phyloP scores from a whole-genome alignment of 2,797 vertebrate genomes.

The Dromococcyx pavoninus region DNA sequence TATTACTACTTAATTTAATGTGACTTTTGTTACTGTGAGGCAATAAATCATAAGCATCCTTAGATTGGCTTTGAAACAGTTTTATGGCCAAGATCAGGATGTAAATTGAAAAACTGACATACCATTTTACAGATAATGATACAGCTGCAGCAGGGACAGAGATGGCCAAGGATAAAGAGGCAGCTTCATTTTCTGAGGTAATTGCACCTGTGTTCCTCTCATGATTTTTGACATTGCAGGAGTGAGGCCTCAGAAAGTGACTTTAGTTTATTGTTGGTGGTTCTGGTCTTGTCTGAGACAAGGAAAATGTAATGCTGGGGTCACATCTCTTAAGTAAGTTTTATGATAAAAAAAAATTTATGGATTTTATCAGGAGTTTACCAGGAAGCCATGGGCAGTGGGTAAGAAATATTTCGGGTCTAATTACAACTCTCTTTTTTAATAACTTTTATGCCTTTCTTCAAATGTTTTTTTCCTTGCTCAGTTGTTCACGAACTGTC shows the following conservation, averaged over 20 bases:
- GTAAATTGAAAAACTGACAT: constrained; percentile 60
- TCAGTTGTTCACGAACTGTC: neutral
- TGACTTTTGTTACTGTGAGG: constrained; percentile 1
- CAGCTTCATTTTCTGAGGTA: constrained; percentile 5
- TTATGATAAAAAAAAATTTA: neutral
- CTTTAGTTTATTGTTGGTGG: neutral
- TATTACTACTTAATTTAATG: constrained; percentile 52
- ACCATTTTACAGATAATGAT: constrained; percentile 38
- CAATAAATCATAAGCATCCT: constrained; percentile 39
- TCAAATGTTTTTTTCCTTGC: neutral
- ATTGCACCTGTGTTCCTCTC: neutral
- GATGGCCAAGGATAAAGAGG: constrained; percentile 17
- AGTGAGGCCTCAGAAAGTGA: neutral
- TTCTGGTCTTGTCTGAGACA: neutral
- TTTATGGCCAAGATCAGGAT: constrained; percentile 39
- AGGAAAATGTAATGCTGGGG: neutral
- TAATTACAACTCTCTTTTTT: neutral
- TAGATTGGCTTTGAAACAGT: constrained; percentile 41
- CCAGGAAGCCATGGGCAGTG: neutral
- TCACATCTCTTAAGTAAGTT: neutral
- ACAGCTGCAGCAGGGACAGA: neutral
- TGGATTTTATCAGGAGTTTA: neutral
- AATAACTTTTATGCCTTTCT: neutral
- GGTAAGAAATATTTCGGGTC: neutral
- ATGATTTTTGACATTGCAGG: neutral